Base-by-base conservation (phyloP, 2,888 invertebrate species). In the Parnassius mnemosyne region DNA sequence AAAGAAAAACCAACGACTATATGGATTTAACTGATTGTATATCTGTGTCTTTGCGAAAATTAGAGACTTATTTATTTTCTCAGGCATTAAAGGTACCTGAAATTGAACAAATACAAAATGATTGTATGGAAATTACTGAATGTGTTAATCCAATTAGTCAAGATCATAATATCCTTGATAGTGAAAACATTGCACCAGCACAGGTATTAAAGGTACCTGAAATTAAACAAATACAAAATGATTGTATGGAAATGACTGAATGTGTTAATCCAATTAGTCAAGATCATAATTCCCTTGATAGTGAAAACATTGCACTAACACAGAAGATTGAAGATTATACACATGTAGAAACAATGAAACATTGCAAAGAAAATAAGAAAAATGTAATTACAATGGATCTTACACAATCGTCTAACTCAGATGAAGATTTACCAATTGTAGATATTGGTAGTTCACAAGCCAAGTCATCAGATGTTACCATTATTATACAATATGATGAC, bases 81-180 rank as follows among this genome's bases (percentile, higher is more conserved):
- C 42, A 34, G 46, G 73, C 73, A 12, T 46, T 77, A 67, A 73
- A 63, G 50, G 64, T 46, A 44, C 68, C 82, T 69, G 25, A 66
- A 51, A 83, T 79, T 9, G 82, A 72, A 68, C 78, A 76, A 58
- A 80, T 67, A 67, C 79, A 80, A 3, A 73, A 84, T 77, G 84
- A 88, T 73, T 76, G 79, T 60, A 86, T 89, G 86, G 87, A 89
- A 69, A 77, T 87, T 0, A 87, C 88, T 60, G 75, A 84, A 56
- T 88, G 88, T 79, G 74, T 84, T 57, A 68, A 67, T 47, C 64
- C 66, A 34, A 68, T 62, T 42, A 75, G 74, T 25, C 73, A 78
- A 66, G 67, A 67, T 58, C 63, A 43, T 57, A 9, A 44, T 25
- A 44, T 53, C 63, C 65, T 54, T 61, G 56, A 46, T 61, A 43